These are phyloP conservation scores for Parnassius smintheus DNA, from an alignment of 2,888 invertebrate genomes.

Conservation along the genomic window DNA sequence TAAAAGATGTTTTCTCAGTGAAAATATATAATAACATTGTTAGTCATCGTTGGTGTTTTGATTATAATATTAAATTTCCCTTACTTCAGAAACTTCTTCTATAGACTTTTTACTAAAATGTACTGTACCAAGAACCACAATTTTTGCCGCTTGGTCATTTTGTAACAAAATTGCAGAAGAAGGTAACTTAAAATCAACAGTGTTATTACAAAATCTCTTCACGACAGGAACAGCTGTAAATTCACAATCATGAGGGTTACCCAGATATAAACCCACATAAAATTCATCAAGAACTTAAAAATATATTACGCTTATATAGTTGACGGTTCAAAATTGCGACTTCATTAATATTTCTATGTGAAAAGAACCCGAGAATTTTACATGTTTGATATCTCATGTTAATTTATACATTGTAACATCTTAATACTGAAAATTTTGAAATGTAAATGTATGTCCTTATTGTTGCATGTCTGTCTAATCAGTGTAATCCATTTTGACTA, in stretches of 20 bases:
- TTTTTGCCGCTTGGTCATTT: constrained; percentile 54
- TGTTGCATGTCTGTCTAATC: neutral
- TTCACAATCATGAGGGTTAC: neutral
- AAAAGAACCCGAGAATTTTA: constrained; percentile 41
- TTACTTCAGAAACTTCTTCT: constrained; percentile 67
- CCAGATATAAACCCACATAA: neutral
- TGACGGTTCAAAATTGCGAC: constrained; percentile 12
- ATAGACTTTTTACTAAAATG: constrained; percentile 74
- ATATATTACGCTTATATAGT: constrained; percentile 12
- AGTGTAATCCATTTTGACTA: constrained; percentile 8
- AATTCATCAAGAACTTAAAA: neutral
- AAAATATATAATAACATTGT: too few relatives aligned
- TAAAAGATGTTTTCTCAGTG: too few relatives aligned
- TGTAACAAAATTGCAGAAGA: constrained; percentile 60
- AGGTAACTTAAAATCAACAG: constrained; percentile 43
- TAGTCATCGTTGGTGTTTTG: neutral
- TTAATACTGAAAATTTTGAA: constrained; percentile 8
- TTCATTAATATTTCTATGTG: constrained; percentile 23
- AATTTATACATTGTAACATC: constrained; percentile 35
- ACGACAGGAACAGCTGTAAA: constrained; percentile 31
- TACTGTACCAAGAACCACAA: constrained; percentile 71
- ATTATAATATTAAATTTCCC: constrained; percentile 4
- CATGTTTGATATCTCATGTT: constrained; percentile 63
- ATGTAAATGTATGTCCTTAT: neutral
- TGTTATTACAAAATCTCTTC: constrained; percentile 27